Percentiles rank a stretch among this genome's conserved stretches.
Evolutionary conservation across 1,140 invertebrate genomes (phyloP).

Genomic region (Drosophila nasuta): DNA sequence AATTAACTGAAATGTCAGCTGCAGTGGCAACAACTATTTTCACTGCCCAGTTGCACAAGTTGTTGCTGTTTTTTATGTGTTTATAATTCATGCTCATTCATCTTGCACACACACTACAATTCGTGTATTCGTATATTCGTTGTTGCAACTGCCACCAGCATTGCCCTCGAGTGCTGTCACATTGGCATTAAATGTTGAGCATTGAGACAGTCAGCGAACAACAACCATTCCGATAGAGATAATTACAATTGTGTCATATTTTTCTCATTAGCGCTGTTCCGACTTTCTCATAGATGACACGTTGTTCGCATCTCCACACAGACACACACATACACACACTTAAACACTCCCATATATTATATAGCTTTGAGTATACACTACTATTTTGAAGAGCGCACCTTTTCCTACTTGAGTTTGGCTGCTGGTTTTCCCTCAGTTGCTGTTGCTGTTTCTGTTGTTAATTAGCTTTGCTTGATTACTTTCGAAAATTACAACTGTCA

Average conservation of each 20-base stretch:
- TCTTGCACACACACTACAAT: slow-evolving; percentile 54
- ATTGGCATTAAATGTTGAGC: slow-evolving; percentile 72
- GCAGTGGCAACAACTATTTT: slow-evolving; percentile 77
- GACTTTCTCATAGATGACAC: slow-evolving; percentile 62
- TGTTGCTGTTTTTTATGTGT: slow-evolving; percentile 72
- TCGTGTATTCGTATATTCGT: neutral
- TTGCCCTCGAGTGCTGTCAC: slow-evolving; percentile 12
- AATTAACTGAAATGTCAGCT: slow-evolving; percentile 82
- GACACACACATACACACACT: neutral
- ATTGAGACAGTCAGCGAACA: slow-evolving; percentile 26
- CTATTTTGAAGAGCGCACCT: slow-evolving; percentile 51
- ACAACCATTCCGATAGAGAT: slow-evolving; percentile 43
- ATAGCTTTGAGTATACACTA: neutral
- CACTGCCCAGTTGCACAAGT: slow-evolving; percentile 45
- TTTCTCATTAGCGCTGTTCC: slow-evolving; percentile 73
- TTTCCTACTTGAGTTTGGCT: slow-evolving; percentile 35
- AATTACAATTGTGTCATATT: slow-evolving; percentile 84
- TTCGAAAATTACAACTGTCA: slow-evolving; percentile 82
- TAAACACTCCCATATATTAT: slow-evolving; percentile 35
- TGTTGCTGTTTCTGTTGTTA: slow-evolving; percentile 57
- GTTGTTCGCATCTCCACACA: slow-evolving; percentile 19
- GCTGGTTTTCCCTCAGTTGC: slow-evolving; percentile 18
- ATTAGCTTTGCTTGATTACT: slow-evolving; percentile 81
- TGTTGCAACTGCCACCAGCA: slow-evolving; percentile 33
- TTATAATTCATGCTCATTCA: slow-evolving; percentile 84